Evolutionary conservation across 1,140 invertebrate genomes (phyloP), one percentile per base, ranked within the genome.

Genomic region (Drosophila serrata): DNA sequence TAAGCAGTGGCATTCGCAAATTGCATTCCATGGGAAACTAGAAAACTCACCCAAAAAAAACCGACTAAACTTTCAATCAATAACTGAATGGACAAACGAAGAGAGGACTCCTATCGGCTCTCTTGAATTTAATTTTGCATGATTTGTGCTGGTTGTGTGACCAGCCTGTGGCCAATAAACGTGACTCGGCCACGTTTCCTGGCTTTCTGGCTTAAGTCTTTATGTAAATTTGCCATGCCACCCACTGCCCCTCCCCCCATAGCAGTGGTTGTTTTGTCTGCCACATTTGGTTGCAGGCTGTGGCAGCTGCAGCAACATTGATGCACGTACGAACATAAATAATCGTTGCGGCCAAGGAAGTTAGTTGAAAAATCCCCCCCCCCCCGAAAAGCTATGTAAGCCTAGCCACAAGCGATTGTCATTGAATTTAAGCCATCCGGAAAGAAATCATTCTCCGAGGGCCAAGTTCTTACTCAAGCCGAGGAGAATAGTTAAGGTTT

Each of bases 91-190:
- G 33, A 9, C 33, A 12, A 4, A 33, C 33, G 24, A 4, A 5
- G 51, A 24, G 49, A 35, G 13, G 24, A 35, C 33, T 55, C 19
- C 51, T 53, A 55, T 55, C 33, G 51, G 33, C 19, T 37, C 51
- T 40, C 58, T 70, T 56, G 53, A 78, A 72, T 72, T 70, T 79
- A 78, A 78, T 79, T 79, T 79, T 78, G 76, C 51, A 78, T 79
- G 75, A 70, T 79, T 78, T 78, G 57, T 63, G 68, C 53, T 63
- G 49, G 33, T 40, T 55, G 75, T 75, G 70, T 51, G 73, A 53
- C 62, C 74, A 77, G 74, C 46, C 61, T 88, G 85, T 90, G 85
- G 77, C 57, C 78, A 63, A 81, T 75, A 85, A 90, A 88, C 85
- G 77, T 90, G 85, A 85, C 85, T 85, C 77, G 78, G 59, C 74